These are phyloP conservation scores for Nomada hirtipes DNA, from an alignment of 2,888 invertebrate genomes.

Conservation along the genomic window DNA sequence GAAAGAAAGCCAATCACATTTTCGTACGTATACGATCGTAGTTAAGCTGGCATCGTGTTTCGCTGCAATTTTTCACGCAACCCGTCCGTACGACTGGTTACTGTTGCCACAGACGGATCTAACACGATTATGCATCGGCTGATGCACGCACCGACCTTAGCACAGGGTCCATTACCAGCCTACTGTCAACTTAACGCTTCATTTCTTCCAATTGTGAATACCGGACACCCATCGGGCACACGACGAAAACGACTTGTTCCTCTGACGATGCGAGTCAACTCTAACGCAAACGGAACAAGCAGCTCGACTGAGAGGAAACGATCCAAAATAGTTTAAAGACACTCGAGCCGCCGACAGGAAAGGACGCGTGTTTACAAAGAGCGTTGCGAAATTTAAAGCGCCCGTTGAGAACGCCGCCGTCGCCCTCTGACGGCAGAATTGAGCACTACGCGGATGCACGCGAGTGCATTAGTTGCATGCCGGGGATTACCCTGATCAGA, in stretches of 20 bases:
- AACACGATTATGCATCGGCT: slow-evolving; percentile 47
- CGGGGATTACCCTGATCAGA: slow-evolving; percentile 25
- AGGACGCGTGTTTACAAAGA: slow-evolving; percentile 60
- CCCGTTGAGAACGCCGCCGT: slow-evolving; percentile 9
- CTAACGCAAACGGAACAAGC: background rate
- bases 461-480: slow-evolving; percentile 5
- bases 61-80: slow-evolving; percentile 4
- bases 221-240: slow-evolving; percentile 17
- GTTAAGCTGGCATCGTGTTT: background rate
- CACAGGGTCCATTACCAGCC: slow-evolving; percentile 16
- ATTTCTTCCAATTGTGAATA: slow-evolving; percentile 31
- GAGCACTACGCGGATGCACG: background rate
- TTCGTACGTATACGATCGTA: slow-evolving; percentile 24
- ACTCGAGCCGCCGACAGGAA: background rate
- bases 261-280: background rate
- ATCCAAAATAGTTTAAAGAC: slow-evolving; percentile 31
- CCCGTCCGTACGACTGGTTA: background rate
- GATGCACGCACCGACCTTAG: slow-evolving; percentile 34
- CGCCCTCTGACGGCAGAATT: slow-evolving; percentile 3
- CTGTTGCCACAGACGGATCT: slow-evolving; percentile 22
- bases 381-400: slow-evolving; percentile 60
- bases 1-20: slow-evolving; percentile 39
- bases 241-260: background rate
- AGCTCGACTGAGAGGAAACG: background rate
- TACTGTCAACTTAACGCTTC: slow-evolving; percentile 22